Evolutionary conservation across 2,797 vertebrate species (phyloP).

Genomic region (Geotrypetes seraphini): DNA sequence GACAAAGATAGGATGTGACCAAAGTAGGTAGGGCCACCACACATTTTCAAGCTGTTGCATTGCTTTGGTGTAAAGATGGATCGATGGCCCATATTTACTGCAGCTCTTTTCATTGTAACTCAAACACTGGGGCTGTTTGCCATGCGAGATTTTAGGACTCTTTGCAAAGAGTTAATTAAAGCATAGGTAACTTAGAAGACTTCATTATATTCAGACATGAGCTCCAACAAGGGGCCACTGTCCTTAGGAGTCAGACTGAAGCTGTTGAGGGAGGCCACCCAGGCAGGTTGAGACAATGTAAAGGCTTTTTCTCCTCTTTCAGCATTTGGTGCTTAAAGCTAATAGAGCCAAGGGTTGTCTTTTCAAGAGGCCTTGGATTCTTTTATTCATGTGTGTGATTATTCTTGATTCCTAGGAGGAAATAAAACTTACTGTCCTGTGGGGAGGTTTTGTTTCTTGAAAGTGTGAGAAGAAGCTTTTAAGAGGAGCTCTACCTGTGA

Average conservation of each 20-base stretch:
- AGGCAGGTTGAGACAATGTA: slow-evolving; percentile 3
- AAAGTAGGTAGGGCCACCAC: not conserved
- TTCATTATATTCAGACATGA: slow-evolving; percentile 8
- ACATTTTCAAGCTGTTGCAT: not conserved
- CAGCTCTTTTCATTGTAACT: slow-evolving; percentile 1
- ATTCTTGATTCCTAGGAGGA: too few species aligned
- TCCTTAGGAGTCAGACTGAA: slow-evolving; percentile 2
- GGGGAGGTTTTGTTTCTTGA: too few species aligned
- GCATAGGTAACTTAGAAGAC: slow-evolving; percentile 7
- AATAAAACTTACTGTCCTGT: too few species aligned
- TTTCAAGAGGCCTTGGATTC: too few species aligned
- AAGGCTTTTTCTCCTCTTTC: not conserved
- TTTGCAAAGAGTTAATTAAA: slow-evolving; percentile 9
- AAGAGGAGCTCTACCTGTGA: too few species aligned
- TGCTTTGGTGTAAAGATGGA: not conserved
- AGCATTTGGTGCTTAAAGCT: not conserved
- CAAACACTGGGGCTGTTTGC: not conserved
- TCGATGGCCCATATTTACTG: not conserved
- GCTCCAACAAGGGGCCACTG: not conserved
- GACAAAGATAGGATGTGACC: not conserved
- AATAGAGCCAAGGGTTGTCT: too few species aligned
- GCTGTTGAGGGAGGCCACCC: slow-evolving; percentile 12
- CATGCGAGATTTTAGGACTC: not conserved
- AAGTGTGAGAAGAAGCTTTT: too few species aligned
- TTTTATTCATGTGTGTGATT: too few species aligned